Evolutionary conservation across 2,113 vertebrate species (phyloP), one percentile per base, ranked within the genome.

Genomic region (Tenrec ecaudatus): DNA sequence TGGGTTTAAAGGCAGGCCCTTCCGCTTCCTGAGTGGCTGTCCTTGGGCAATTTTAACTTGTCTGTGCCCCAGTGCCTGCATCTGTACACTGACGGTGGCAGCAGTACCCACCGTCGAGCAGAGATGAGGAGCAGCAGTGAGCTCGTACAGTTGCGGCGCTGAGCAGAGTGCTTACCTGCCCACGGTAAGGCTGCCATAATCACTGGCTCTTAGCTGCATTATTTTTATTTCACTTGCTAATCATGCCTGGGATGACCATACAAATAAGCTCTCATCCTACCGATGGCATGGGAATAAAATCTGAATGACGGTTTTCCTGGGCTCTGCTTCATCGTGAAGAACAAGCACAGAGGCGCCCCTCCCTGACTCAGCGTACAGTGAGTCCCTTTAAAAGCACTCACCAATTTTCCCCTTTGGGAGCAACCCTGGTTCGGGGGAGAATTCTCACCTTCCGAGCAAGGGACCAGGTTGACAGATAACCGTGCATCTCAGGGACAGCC

Each of bases 251-350:
- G 12, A 88, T 27, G 68, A 84, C 36, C 16, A 57, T 15, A 79
- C 10, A 8, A 68, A 53, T 89, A 90, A 84, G 77, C 78, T 75
- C 84, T 79, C 29, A 58, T 76, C 38, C 77, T 64, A 69, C 17
- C 69, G 20, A 33, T 38, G 22, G 68, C 4, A 75, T 25, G 22
- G 25, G 6, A 85, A 29, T 68, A 89, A 93, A 60, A 81, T 15
- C 66, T 83, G 64, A 23, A 81, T 36, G 33, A 16, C 1, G 23
- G 60, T 71, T 83, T 92, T 93, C 77, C 58, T 33, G 82, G 6
- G 47, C 9, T 40, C 36, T 80, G 75, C 27, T 31, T 29, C n/a
- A n/a, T 43, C 27, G 57, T 25, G 40, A 83, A 86, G 38, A 83
- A 88, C 38, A 27, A 75, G 82, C 20, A 73, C 33, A 76, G 64